Evolutionary conservation across 2,888 invertebrate genomes (phyloP).

Genomic region (Keiferia lycopersicella): DNA sequence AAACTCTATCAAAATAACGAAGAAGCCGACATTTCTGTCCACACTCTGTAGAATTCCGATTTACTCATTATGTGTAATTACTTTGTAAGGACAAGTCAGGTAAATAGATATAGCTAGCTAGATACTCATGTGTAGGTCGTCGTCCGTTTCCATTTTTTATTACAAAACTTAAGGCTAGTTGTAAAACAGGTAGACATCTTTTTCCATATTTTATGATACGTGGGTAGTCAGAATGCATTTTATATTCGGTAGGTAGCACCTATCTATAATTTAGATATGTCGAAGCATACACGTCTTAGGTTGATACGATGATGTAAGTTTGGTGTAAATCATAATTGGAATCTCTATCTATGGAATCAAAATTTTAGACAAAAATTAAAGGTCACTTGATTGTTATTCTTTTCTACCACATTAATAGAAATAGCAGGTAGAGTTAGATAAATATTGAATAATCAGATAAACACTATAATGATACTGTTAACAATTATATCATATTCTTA

Average conservation of each 20-base stretch:
- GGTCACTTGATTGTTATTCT: neutral
- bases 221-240: constrained; percentile 1
- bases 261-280: neutral
- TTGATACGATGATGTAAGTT: neutral
- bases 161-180: neutral
- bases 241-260: neutral
- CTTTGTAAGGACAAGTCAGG: constrained; percentile 15
- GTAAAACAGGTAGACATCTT: neutral
- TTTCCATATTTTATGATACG: constrained; percentile 5
- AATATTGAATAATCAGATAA: neutral
- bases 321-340: neutral
- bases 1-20: constrained; percentile 45
- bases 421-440: neutral
- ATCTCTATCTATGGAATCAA: neutral
- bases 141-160: neutral
- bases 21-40: constrained; percentile 27
- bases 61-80: constrained; percentile 26
- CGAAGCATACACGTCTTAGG: neutral
- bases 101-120: constrained; percentile 6
- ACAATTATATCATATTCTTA: no score
- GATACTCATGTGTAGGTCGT: neutral
- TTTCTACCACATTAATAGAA: neutral
- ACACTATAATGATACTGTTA: no score
- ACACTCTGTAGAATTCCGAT: constrained; percentile 5
- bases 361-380: neutral